Evolutionary conservation across 2,113 vertebrate genomes (phyloP).

Genomic region (Anolis carolinensis): DNA sequence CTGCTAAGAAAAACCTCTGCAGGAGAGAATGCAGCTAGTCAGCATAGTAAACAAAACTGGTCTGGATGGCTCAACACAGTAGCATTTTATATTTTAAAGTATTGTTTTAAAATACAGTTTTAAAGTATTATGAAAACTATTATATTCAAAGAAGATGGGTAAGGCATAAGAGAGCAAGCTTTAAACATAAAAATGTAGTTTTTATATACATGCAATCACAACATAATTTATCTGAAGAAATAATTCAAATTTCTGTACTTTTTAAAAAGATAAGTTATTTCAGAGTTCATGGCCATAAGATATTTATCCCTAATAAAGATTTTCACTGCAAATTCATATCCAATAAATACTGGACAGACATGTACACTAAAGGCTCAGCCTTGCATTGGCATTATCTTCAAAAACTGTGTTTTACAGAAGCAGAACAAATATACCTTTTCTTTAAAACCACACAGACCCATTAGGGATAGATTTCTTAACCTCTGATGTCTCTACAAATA

Average conservation of each 20-base stretch:
- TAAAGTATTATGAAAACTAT: conserved; percentile 2
- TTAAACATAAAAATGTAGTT: conserved; percentile 31
- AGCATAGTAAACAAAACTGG: not conserved
- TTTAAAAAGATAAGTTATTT: not conserved
- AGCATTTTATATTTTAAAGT: not conserved
- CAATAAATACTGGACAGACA: not conserved
- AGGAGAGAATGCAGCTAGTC: not conserved
- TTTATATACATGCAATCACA: not conserved
- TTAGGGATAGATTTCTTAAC: not conserved
- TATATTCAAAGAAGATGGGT: conserved; percentile 6
- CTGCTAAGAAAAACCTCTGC: not conserved
- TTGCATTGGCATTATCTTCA: not conserved
- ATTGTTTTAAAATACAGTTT: not conserved
- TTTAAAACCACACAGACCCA: not conserved
- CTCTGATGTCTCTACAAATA: not conserved
- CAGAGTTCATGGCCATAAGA: not conserved
- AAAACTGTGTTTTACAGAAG: not conserved
- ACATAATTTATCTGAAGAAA: not conserved
- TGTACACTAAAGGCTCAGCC: too few species aligned
- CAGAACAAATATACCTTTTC: not conserved
- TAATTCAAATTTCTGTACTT: not conserved
- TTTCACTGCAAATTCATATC: not conserved
- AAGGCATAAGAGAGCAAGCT: conserved; percentile 28
- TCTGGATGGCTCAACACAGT: not conserved
- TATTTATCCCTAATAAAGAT: not conserved